Evolutionary conservation across 2,888 invertebrate species (phyloP).

Genomic region (Athrips mouffetella): DNA sequence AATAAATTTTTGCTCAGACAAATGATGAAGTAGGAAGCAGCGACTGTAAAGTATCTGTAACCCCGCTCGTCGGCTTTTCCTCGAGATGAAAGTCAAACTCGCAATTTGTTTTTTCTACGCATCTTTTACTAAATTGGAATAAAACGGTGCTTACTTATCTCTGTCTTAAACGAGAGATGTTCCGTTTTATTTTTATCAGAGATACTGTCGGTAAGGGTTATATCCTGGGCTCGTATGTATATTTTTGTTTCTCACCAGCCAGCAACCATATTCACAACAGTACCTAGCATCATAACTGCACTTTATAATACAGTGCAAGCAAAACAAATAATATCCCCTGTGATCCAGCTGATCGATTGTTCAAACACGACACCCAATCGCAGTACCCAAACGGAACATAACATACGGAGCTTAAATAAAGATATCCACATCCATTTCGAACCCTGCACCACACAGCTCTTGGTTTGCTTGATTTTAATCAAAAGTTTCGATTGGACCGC

Average conservation of each 20-base stretch:
- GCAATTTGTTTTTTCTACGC: neutral
- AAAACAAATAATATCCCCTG: slow-evolving; percentile 13
- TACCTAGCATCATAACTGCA: neutral
- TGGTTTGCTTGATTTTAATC: slow-evolving; percentile 76
- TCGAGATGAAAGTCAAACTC: neutral
- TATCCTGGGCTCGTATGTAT: too few relatives aligned
- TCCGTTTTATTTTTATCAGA: too few relatives aligned
- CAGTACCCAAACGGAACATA: slow-evolving; percentile 57
- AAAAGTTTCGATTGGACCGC: slow-evolving; percentile 75
- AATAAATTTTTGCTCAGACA: slow-evolving; percentile 40
- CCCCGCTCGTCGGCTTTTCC: neutral
- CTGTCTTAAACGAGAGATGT: too few relatives aligned
- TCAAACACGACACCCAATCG: slow-evolving; percentile 55
- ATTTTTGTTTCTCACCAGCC: too few relatives aligned
- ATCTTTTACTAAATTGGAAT: neutral
- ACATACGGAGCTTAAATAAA: slow-evolving; percentile 68
- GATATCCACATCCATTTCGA: slow-evolving; percentile 61
- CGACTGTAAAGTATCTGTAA: slow-evolving; percentile 25
- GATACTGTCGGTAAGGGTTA: too few relatives aligned
- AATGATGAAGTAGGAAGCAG: slow-evolving; percentile 40
- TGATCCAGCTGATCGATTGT: slow-evolving; percentile 51
- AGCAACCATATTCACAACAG: too few relatives aligned
- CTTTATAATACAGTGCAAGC: neutral
- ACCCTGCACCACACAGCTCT: slow-evolving; percentile 46
- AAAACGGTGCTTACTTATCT: too few relatives aligned